Base-by-base conservation (phyloP, 2,888 invertebrate genomes). In the Plusia festucae region DNA sequence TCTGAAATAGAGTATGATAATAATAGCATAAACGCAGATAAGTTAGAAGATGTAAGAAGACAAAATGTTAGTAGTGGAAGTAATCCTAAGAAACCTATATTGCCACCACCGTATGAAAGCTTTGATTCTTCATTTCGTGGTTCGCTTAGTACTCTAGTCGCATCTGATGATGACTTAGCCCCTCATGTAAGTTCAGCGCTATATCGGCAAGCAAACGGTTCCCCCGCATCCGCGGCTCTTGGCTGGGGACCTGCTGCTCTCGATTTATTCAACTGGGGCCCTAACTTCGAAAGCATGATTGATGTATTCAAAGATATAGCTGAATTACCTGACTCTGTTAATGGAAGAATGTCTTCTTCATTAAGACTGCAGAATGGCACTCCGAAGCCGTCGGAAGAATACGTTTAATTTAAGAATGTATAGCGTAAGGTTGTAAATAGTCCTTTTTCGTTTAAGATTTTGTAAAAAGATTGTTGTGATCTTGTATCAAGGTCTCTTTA, bases 1-100 rank as follows among this genome's bases (percentile, higher is more conserved):
- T 99, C 99, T 0, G 99, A 99, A 95, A 99, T 99, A 87, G 99
- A 99, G 91, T 99, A 99, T 89, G 99, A 99, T 85, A 98, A 98
- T 87, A 97, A 98, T 84, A 98, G 98, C 83, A 94, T 98, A 72
- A 97, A 96, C 61, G 98, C 97, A 16, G 98, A 98, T 85, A 98
- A 98, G 86, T 95, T 96, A 65, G 96, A 96, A 79, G 96, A 96
- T 79, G 96, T 96, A 49, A 93, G 96, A 68, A 95, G 96, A 81
- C 92, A 88, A 73, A 96, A 96, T 80, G 94, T 96, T 18, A 95
- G 91, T 70, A 96, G 90, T 72, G 93, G 91, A 70, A 95, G 88
- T 88, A 95, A 84, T 89, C 91, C 86, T 83, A 96, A 97, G 87
- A 96, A 97, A 34, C 97, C 97, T 2, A 96, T 97, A 76, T 96